These are phyloP conservation scores for Zaprionus africanus DNA, from an alignment of 1,140 invertebrate genomes.

Conservation along the genomic window DNA sequence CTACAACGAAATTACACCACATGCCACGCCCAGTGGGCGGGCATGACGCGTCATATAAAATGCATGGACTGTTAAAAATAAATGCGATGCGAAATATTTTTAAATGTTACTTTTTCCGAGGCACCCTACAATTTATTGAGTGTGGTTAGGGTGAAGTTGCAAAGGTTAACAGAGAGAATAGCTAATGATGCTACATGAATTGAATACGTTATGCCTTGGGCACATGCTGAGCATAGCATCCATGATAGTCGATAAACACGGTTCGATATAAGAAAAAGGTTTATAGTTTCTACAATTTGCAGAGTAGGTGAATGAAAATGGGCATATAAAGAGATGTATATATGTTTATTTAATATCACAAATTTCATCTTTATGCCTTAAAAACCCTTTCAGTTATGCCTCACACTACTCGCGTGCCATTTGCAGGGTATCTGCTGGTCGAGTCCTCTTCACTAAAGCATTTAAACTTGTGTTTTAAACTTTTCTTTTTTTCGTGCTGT, in stretches of 20 bases:
- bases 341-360: not conserved
- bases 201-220: not conserved
- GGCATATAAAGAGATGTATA: not conserved
- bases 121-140: constrained; percentile 4
- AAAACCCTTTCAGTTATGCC: not conserved
- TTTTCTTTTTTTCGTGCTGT: not conserved
- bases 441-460: not conserved
- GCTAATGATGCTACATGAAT: not conserved
- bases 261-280: no score
- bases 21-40: constrained; percentile 38
- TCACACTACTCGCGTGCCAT: no score
- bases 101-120: constrained; percentile 50
- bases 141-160: not conserved
- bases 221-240: no score
- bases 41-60: constrained; percentile 59
- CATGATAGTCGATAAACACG: no score
- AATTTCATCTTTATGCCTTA: not conserved
- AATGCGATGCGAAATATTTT: constrained; percentile 72
- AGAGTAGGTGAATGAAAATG: no score
- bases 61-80: constrained; percentile 78
- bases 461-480: not conserved
- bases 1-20: constrained; percentile 76
- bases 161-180: not conserved
- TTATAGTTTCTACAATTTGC: no score
- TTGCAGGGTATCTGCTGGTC: not conserved